Evolutionary conservation across 1,140 invertebrate genomes (phyloP), one percentile per base, ranked within the genome.

Genomic region (Littorina saxatilis): DNA sequence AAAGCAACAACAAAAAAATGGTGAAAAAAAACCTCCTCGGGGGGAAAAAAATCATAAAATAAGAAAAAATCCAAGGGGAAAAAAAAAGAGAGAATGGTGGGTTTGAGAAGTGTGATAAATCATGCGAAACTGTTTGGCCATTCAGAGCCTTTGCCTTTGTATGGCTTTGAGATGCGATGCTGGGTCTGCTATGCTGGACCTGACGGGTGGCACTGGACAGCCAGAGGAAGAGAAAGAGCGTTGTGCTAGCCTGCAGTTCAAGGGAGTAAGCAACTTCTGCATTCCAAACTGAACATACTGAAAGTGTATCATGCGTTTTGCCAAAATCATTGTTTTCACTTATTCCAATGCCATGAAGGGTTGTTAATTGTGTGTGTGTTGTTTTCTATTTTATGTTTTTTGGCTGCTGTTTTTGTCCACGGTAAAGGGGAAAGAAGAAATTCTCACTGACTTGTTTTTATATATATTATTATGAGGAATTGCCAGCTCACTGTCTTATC

Each of bases 221-320:
- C n/a, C n/a, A n/a, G n/a, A n/a, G n/a, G n/a, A n/a, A n/a, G n/a
- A n/a, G n/a, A n/a, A n/a, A n/a, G n/a, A n/a, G n/a, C n/a, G 61
- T 29, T 27, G 32, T 27, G 5, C n/a, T 5, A 29, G 61, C 61
- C 5, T 35, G n/a, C 61, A 66, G n/a, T 66, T 29, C n/a, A 66
- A 23, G 61, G 32, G 32, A 23, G 5, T 7, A 35, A 66, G 32
- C 7, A 29, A 47, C 43, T 39, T n/a, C n/a, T 58, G 75, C 55
- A 68, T 68, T 68, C 40, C 77, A 79, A n/a, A 63, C 58, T 29
- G 35, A 47, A 40, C 75, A 55, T 58, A 52, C 27, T n/a, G 75
- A 55, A 68, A 40, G 35, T 68, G 66, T 68, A 11, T 73, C 70
- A 50, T 50, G 39, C 3, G 32, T 73, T 73, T 73, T 73, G 70